A percentile compares a stretch with the other conserved stretches of the same genome.
phyloP scores from a whole-genome alignment of 2,888 invertebrate species.

The Phrixothrix hirtus region DNA sequence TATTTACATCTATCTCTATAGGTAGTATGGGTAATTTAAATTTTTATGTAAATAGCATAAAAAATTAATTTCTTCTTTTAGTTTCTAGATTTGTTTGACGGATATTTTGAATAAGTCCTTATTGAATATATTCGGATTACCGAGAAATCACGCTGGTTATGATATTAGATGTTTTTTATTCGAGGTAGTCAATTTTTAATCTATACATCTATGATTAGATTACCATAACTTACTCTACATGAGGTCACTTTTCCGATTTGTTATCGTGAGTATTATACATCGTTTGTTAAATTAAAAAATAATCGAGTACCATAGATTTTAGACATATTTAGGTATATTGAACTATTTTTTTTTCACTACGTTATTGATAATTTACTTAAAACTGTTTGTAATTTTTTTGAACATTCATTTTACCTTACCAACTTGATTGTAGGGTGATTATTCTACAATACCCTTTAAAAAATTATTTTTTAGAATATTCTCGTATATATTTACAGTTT shows the following conservation, averaged over 20 bases:
- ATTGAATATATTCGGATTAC: conserved; percentile 27
- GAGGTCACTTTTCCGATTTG: not conserved
- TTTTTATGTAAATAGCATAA: conserved; percentile 1
- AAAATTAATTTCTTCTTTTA: not conserved
- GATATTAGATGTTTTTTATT: conserved; percentile 7
- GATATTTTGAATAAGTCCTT: conserved; percentile 19
- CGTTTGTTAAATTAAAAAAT: no score
- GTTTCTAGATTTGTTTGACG: not conserved
- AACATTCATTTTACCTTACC: no score
- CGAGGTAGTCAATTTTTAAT: not conserved
- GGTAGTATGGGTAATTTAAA: not conserved
- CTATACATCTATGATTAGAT: not conserved
- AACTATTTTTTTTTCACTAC: no score
- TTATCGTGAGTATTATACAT: no score
- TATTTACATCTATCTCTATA: not conserved
- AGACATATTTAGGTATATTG: no score
- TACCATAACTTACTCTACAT: not conserved
- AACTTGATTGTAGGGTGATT: no score
- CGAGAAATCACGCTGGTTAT: conserved; percentile 20
- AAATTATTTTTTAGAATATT: no score
- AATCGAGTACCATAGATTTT: no score
- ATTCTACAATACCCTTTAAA: no score
- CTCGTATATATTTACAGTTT: no score
- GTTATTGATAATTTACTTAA: no score
- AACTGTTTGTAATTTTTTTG: no score